These are phyloP conservation scores for Dicaeum eximium DNA, from an alignment of 2,113 vertebrate species.

Conservation along the genomic window DNA sequence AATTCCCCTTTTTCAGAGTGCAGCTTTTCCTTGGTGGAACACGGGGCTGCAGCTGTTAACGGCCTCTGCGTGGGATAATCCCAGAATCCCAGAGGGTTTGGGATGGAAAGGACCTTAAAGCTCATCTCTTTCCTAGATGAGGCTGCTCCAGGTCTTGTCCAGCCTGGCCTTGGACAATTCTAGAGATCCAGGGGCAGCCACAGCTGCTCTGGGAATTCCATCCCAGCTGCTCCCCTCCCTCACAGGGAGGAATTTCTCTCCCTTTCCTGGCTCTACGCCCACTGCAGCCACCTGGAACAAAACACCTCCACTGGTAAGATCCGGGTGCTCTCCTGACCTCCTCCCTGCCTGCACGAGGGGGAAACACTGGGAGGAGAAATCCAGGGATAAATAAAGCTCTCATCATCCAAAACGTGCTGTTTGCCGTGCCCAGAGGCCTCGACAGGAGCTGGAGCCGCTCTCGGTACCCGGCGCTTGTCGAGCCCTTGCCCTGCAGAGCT, in stretches of 20 bases:
- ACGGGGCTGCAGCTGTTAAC: rapidly evolving
- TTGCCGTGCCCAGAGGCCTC: not conserved
- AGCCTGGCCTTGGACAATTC: rapidly evolving
- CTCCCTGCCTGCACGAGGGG: not conserved
- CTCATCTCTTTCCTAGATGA: not conserved
- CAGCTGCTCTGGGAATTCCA: not conserved
- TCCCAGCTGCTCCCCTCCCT: not conserved
- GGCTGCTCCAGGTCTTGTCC: not conserved
- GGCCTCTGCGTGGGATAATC: not conserved
- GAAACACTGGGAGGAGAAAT: not conserved
- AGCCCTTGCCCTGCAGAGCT: conserved; percentile 37
- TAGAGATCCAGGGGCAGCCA: not conserved
- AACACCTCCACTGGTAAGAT: not conserved
- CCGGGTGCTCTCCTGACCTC: not conserved
- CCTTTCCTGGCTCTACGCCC: not conserved
- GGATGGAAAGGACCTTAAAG: not conserved
- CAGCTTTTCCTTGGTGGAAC: not conserved
- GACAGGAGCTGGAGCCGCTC: not conserved
- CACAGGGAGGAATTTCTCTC: not conserved
- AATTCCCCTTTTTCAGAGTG: rapidly evolving
- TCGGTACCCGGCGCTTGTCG: not conserved
- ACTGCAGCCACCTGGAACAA: not conserved
- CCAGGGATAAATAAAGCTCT: not conserved
- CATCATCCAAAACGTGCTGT: not conserved
- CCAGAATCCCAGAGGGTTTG: not conserved